Evolutionary conservation across 2,888 invertebrate genomes (phyloP).

Genomic region (Stenodema calcarata): DNA sequence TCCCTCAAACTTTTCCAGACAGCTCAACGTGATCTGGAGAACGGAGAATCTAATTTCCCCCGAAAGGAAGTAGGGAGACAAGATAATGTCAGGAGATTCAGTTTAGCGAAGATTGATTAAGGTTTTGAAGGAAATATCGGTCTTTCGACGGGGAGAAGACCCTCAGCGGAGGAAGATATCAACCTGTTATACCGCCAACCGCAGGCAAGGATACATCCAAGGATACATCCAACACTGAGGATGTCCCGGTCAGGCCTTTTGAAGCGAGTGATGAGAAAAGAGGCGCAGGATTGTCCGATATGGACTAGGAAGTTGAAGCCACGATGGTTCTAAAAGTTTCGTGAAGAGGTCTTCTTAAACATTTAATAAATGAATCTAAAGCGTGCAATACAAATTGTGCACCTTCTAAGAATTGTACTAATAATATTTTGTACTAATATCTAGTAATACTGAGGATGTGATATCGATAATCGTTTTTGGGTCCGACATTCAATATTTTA

Average conservation of each 20-base stretch:
- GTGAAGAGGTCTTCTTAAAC: too few species aligned
- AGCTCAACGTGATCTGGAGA: not conserved
- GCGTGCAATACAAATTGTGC: too few species aligned
- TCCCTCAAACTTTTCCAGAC: not conserved
- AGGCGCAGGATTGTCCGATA: not conserved
- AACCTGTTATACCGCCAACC: not conserved
- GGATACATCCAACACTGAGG: too few species aligned
- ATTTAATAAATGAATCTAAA: too few species aligned
- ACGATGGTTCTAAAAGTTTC: too few species aligned
- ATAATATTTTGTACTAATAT: too few species aligned
- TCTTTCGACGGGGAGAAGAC: not conserved
- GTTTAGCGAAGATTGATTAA: slow-evolving; percentile 13
- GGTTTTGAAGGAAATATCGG: slow-evolving; percentile 5
- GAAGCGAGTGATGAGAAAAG: not conserved
- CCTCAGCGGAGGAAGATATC: not conserved
- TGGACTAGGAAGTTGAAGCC: too few species aligned
- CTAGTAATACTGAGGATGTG: too few species aligned
- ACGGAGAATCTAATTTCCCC: slow-evolving; percentile 4
- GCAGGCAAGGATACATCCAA: not conserved
- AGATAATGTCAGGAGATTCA: slow-evolving; percentile 19
- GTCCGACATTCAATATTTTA: too few species aligned
- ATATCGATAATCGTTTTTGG: too few species aligned
- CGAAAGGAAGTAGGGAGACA: not conserved
- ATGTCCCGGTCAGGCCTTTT: not conserved
- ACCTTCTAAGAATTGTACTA: too few species aligned